These are phyloP conservation scores for Gallirallus australis DNA, from an alignment of 2,797 vertebrate species.

Conservation along the genomic window DNA sequence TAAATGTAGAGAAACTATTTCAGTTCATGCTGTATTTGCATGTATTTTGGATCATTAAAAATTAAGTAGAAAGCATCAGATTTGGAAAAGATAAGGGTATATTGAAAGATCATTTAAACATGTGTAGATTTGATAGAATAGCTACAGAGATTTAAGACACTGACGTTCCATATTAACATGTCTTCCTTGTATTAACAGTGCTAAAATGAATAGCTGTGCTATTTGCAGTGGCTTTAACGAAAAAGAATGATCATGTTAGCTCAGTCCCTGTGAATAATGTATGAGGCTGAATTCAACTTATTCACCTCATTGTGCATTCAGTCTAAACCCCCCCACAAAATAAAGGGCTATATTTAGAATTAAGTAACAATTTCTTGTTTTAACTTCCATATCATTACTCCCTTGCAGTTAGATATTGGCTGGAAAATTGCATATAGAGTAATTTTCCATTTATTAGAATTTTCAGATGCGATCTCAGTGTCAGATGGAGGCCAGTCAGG, in stretches of 20 bases:
- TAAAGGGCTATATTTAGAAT: conserved; percentile 32
- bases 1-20: conserved; percentile 30
- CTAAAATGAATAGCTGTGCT: conserved; percentile 61
- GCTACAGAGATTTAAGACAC: not conserved
- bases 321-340: conserved; percentile 17
- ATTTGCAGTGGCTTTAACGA: conserved; percentile 36
- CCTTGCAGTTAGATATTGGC: not conserved
- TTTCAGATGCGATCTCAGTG: not conserved
- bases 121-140: not conserved
- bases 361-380: conserved; percentile 59
- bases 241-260: conserved; percentile 65
- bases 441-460: conserved; percentile 28
- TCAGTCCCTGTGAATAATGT: conserved; percentile 67
- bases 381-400: conserved; percentile 27
- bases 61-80: not conserved
- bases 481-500: conserved; percentile 35
- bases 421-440: conserved; percentile 20
- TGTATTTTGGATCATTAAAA: not conserved
- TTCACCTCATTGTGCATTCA: conserved; percentile 52
- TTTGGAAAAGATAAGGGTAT: not conserved
- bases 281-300: conserved; percentile 64
- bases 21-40: not conserved
- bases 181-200: conserved; percentile 52
- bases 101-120: not conserved
- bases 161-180: conserved; percentile 35